These are phyloP conservation scores for Rhagonycha lutea DNA, from an alignment of 2,888 invertebrate species.

Conservation along the genomic window DNA sequence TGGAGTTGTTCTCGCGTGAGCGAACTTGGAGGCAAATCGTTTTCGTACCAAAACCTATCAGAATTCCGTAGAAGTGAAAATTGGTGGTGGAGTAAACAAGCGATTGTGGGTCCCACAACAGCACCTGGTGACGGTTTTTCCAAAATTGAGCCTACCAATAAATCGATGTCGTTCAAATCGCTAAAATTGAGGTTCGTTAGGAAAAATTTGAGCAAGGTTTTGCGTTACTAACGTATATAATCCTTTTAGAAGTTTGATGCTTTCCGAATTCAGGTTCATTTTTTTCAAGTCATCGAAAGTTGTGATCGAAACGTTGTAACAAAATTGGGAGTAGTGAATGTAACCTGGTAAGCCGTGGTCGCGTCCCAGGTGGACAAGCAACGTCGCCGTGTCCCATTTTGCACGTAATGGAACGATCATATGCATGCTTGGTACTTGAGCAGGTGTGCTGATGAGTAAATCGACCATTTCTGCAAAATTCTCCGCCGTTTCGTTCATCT, in stretches of 20 bases:
- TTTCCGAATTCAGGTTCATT: slow-evolving; percentile 61
- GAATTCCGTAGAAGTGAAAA: slow-evolving; percentile 82
- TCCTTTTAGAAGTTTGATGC: slow-evolving; percentile 66
- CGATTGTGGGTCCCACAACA: slow-evolving; percentile 84
- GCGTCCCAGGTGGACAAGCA: slow-evolving; percentile 67
- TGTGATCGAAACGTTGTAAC: slow-evolving; percentile 55
- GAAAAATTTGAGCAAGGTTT: neutral
- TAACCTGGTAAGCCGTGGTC: slow-evolving; percentile 85
- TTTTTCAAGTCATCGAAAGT: slow-evolving; percentile 64
- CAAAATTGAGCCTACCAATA: slow-evolving; percentile 81
- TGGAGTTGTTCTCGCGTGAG: slow-evolving; percentile 76
- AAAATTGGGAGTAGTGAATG: slow-evolving; percentile 68
- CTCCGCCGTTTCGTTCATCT: slow-evolving; percentile 63
- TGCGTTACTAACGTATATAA: slow-evolving; percentile 64
- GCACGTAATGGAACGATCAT: slow-evolving; percentile 49
- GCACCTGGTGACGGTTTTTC: slow-evolving; percentile 81
- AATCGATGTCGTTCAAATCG: slow-evolving; percentile 77
- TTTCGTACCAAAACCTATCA: slow-evolving; percentile 95
- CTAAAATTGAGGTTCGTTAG: slow-evolving; percentile 49
- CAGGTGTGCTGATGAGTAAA: slow-evolving; percentile 67
- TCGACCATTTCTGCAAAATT: slow-evolving; percentile 59
- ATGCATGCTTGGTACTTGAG: slow-evolving; percentile 65
- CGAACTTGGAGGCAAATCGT: slow-evolving; percentile 87
- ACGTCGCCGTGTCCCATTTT: slow-evolving; percentile 56
- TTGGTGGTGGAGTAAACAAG: slow-evolving; percentile 83